Evolutionary conservation across 1,140 invertebrate genomes (phyloP).

Genomic region (Lasaia peninsularis): DNA sequence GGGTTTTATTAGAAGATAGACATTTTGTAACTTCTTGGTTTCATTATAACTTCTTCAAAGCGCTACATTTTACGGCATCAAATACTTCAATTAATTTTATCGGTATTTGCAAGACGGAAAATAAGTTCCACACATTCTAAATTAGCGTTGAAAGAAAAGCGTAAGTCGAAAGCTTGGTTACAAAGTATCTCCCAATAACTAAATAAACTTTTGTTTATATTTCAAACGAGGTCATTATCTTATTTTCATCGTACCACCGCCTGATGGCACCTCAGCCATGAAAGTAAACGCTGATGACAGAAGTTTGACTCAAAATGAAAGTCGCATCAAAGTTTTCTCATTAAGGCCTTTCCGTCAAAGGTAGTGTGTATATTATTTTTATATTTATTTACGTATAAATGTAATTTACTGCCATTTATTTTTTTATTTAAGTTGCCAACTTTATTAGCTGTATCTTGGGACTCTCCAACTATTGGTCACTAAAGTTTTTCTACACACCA

Average conservation of each 20-base stretch:
- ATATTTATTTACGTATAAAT: slow-evolving; percentile 45
- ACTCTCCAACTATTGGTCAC: neutral
- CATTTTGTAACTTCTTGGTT: neutral
- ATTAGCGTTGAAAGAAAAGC: slow-evolving; percentile 45
- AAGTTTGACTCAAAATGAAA: slow-evolving; percentile 70
- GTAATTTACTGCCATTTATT: slow-evolving; percentile 27
- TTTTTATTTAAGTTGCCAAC: neutral
- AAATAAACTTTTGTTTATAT: slow-evolving; percentile 62
- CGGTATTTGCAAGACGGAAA: slow-evolving; percentile 6
- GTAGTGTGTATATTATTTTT: slow-evolving; percentile 70
- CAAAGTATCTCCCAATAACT: slow-evolving; percentile 37
- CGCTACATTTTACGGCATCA: slow-evolving; percentile 32
- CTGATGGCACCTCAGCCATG: slow-evolving; percentile 40
- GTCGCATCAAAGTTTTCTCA: slow-evolving; percentile 73
- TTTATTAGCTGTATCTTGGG: neutral
- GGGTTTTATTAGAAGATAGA: neutral
- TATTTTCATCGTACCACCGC: slow-evolving; percentile 34
- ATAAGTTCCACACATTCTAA: slow-evolving; percentile 54
- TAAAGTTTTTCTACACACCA: neutral
- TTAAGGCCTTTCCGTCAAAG: slow-evolving; percentile 68
- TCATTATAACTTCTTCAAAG: neutral
- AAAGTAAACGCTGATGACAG: slow-evolving; percentile 66
- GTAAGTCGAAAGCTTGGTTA: slow-evolving; percentile 36
- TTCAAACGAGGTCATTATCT: slow-evolving; percentile 52
- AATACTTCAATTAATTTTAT: slow-evolving; percentile 46